Evolutionary conservation across 2,888 invertebrate species (phyloP).

Genomic region (Amphipoea lucens): DNA sequence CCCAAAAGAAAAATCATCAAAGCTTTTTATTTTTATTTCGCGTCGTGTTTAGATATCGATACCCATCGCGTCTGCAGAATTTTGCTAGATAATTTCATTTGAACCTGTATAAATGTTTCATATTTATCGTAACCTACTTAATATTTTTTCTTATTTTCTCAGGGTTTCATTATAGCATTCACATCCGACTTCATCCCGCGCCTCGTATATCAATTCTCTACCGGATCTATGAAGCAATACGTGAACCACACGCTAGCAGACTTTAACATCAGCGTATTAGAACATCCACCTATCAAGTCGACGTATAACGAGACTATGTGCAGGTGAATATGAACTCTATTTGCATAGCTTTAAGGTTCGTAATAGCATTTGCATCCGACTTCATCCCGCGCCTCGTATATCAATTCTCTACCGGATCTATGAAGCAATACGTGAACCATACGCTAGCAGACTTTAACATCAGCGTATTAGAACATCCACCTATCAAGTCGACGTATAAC

Average conservation of each 20-base stretch:
- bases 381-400: slow-evolving; percentile 98
- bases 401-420: slow-evolving; percentile 90
- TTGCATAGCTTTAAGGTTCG: slow-evolving; percentile 88
- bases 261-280: slow-evolving; percentile 92
- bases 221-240: slow-evolving; percentile 93
- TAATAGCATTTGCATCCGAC: slow-evolving; percentile 99
- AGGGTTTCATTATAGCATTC: slow-evolving; percentile 99
- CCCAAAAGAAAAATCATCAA: too few species aligned
- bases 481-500: slow-evolving; percentile 83
- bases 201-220: slow-evolving; percentile 93
- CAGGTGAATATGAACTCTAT: slow-evolving; percentile 86
- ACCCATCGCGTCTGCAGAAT: too few species aligned
- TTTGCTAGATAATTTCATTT: too few species aligned
- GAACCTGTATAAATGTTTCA: not conserved
- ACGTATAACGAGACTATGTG: slow-evolving; percentile 90
- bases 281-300: slow-evolving; percentile 83
- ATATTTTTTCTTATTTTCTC: slow-evolving; percentile 43
- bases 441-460: slow-evolving; percentile 94
- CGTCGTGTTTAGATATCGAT: too few species aligned
- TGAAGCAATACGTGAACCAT: slow-evolving; percentile 95
- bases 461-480: slow-evolving; percentile 90
- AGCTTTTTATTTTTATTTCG: too few species aligned
- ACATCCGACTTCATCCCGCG: slow-evolving; percentile 99
- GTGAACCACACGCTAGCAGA: slow-evolving; percentile 94
- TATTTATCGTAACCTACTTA: not conserved